Conservation (phyloP, 2,888 invertebrate species). For the Azorinus chamasolen region DNA sequence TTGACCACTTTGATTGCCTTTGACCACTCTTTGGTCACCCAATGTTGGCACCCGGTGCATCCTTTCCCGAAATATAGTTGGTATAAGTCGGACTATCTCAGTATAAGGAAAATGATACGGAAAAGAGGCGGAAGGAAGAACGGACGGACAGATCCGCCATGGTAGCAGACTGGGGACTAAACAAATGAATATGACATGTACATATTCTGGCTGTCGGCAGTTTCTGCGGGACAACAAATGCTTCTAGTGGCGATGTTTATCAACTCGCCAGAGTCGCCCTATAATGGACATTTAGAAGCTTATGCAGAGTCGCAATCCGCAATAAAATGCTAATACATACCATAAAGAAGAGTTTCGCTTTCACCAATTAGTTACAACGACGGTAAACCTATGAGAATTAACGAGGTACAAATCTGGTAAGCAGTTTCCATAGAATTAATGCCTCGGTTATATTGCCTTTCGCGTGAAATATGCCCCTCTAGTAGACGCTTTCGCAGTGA, state of each 20-base stretch:
- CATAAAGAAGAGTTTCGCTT: conserved; percentile 53
- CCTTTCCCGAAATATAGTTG: no score
- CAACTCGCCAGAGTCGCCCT: conserved; percentile 22
- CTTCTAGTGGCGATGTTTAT: conserved; percentile 34
- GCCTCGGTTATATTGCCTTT: conserved; percentile 42
- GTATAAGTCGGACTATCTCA: no score
- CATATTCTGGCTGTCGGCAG: no score
- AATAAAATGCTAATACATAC: conserved; percentile 58
- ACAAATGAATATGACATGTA: no score
- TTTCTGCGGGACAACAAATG: no score
- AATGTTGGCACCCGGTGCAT: no score
- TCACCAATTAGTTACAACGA: conserved; percentile 50
- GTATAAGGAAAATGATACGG: no score
- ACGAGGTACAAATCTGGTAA: conserved; percentile 46
- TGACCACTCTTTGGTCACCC: no score
- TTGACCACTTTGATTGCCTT: no score
- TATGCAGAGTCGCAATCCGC: conserved; percentile 38
- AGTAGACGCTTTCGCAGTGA: conserved; percentile 30
- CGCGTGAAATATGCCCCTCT: conserved; percentile 29
- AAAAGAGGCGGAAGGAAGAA: no score
- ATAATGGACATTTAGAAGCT: conserved; percentile 61
- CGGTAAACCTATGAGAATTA: conserved; percentile 44
- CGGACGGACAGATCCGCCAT: no score
- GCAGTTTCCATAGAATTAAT: conserved; percentile 51
- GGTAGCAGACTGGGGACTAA: no score